Base-by-base conservation (phyloP, 2,888 invertebrate genomes). In the Poecilobothrus nobilitatus region DNA sequence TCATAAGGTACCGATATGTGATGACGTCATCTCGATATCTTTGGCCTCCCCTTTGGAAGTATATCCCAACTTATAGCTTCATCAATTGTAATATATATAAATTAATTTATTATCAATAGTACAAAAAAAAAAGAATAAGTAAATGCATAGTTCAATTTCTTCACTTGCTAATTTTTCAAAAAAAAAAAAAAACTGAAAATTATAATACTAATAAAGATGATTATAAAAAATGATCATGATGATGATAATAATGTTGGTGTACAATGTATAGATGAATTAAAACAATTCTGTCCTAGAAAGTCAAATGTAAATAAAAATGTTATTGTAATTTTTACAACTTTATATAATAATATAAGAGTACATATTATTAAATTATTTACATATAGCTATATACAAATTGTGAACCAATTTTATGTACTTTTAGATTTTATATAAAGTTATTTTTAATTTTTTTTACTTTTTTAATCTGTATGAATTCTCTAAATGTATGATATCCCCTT, bases 271-370 rank as follows among this genome's bases (percentile, higher is more conserved):
- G 53, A 53, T 53, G n/a, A 53, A 53, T 53, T 18, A 6, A 12
- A n/a, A 53, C 18, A 2, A n/a, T 12, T 9, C 18, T 53, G 53
- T 15, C 18, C 53, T 53, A 53, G 53, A 53, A 53, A 53, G 15
- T 53, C 18, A 53, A 53, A 53, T 53, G 53, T 53, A 53, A 53
- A 53, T 53, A 53, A 18, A 53, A 53, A 53, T 53, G 53, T 53
- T 18, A 53, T 53, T 53, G 53, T 53, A 53, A 41, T 15, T 41
- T 37, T 8, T 37, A 37, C 37, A 27, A 37, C 37, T 37, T 8
- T 37, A 37, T 8, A 37, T 12, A 37, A 37, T 8, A 37, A 10
- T 37, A 37, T 8, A 37, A 4, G 37, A 12, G 37, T 37, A 27
- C 41, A 41, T 41, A 15, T n/a, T n/a, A n/a, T n/a, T n/a, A n/a